Percentiles rank a stretch among this genome's conserved stretches.
Conservation (phyloP, 37 sponge, comb jelly and placozoan genomes). For the Eunapius fragilis region DNA sequence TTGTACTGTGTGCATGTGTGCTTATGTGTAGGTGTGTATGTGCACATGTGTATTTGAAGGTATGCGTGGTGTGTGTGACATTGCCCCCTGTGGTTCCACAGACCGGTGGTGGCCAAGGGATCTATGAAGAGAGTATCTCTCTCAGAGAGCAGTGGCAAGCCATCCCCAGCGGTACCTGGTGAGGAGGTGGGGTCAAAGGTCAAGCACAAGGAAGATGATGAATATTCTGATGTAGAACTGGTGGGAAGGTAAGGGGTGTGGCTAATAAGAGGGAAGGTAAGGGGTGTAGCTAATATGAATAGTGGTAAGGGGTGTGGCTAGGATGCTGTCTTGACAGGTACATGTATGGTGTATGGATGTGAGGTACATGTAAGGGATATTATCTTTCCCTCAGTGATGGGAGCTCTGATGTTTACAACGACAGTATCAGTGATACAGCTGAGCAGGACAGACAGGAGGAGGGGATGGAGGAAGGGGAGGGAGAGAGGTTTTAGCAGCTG, state of each 20-base stretch:
- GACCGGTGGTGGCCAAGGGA: background rate
- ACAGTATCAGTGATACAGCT: background rate
- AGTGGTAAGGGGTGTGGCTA: background rate
- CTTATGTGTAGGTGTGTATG: too few species aligned
- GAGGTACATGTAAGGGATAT: too few species aligned
- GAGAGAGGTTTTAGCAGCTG: too few species aligned
- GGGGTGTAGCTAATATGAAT: too few species aligned
- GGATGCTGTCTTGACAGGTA: too few species aligned
- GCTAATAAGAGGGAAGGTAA: too few species aligned
- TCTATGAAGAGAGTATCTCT: constrained; percentile 5
- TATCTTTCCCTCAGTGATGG: background rate
- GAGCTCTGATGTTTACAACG: constrained; percentile 27
- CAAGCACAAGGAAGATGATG: background rate
- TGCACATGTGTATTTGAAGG: too few species aligned
- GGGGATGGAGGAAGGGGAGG: background rate
- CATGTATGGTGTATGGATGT: too few species aligned
- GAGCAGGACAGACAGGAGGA: background rate
- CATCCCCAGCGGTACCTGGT: background rate
- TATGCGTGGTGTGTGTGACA: too few species aligned
- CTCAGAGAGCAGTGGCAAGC: background rate
- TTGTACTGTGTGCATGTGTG: too few species aligned
- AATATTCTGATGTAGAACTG: background rate
- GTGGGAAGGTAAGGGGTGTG: too few species aligned
- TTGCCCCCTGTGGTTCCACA: too few species aligned
- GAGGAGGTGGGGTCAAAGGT: background rate